Conservation (phyloP, 2,888 invertebrate genomes). For the Cheilosia soror region DNA sequence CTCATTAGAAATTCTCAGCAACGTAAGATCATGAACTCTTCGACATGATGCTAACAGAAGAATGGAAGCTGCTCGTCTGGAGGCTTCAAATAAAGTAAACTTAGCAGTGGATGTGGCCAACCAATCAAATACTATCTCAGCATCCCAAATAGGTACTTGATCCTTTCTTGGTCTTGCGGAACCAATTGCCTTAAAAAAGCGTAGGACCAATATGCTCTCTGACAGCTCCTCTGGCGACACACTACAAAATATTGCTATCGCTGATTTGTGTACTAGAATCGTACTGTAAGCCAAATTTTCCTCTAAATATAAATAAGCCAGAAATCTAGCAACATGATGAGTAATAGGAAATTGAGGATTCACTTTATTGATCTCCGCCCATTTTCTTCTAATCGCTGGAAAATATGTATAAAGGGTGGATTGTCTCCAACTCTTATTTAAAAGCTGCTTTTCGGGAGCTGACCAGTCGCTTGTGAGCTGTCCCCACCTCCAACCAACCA, state of each 20-base stretch:
- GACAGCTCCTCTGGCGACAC: slow-evolving; percentile 6
- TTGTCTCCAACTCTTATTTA: slow-evolving; percentile 41
- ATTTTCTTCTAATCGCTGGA: slow-evolving; percentile 39
- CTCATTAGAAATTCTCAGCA: slow-evolving; percentile 25
- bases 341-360: slow-evolving; percentile 8
- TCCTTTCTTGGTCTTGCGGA: slow-evolving; percentile 26
- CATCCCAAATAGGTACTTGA: slow-evolving; percentile 40
- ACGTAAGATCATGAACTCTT: slow-evolving; percentile 38
- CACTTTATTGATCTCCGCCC: slow-evolving; percentile 15
- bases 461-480: slow-evolving; percentile 27
- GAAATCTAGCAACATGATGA: slow-evolving; percentile 26
- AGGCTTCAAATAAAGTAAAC: slow-evolving; percentile 23
- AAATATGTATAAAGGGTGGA: slow-evolving; percentile 38
- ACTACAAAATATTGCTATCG: slow-evolving; percentile 32
- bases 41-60: slow-evolving; percentile 26
- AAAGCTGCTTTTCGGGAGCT: slow-evolving; percentile 31
- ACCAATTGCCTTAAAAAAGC: slow-evolving; percentile 27
- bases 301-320: slow-evolving; percentile 33
- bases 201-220: slow-evolving; percentile 28
- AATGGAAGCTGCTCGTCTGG: slow-evolving; percentile 21
- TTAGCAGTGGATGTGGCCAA: slow-evolving; percentile 17
- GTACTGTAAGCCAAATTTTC: slow-evolving; percentile 38
- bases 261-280: slow-evolving; percentile 38
- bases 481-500: slow-evolving; percentile 54
- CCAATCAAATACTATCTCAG: slow-evolving; percentile 44